phyloP scores from a whole-genome alignment of 2,797 vertebrate genomes.

The Microctenopoma steveboyesi region DNA sequence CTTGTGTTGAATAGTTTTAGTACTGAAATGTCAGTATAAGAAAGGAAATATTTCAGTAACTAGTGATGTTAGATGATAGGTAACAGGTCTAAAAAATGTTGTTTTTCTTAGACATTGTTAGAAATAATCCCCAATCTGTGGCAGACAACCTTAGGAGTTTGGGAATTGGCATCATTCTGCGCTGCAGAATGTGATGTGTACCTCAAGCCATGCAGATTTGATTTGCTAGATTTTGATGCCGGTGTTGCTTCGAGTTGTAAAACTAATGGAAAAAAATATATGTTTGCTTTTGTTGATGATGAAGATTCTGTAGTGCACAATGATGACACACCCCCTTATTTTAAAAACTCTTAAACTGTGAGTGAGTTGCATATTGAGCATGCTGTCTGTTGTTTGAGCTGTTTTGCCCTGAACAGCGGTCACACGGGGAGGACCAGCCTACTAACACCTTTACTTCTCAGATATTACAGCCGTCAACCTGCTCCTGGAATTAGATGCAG shows the following conservation, averaged over 20 bases:
- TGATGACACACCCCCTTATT: constrained; percentile 14
- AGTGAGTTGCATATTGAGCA: neutral
- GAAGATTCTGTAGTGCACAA: constrained; percentile 1
- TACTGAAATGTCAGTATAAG: too few relatives aligned
- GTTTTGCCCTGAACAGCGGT: constrained; percentile 28
- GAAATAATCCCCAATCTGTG: neutral
- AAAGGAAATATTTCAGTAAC: neutral
- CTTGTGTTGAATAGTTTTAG: neutral
- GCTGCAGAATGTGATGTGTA: constrained; percentile 1
- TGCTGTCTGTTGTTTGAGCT: constrained; percentile 24
- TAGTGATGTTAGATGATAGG: neutral
- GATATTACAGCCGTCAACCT: constrained; percentile 23
- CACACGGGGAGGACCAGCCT: constrained; percentile 14
- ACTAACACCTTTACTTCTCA: constrained; percentile 48
- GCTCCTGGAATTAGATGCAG: constrained; percentile 19
- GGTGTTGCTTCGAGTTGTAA: neutral
- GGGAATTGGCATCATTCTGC: constrained; percentile 32
- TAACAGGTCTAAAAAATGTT: neutral
- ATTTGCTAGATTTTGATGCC: neutral
- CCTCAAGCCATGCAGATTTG: neutral
- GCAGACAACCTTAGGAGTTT: constrained; percentile 3
- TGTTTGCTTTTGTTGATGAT: neutral
- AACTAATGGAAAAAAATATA: neutral
- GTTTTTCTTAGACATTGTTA: neutral
- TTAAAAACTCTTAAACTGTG: neutral